A percentile compares a stretch with the other conserved stretches of the same genome.
These are phyloP conservation scores for Helostoma temminkii DNA, from an alignment of 2,797 vertebrate species.

Conservation along the genomic window DNA sequence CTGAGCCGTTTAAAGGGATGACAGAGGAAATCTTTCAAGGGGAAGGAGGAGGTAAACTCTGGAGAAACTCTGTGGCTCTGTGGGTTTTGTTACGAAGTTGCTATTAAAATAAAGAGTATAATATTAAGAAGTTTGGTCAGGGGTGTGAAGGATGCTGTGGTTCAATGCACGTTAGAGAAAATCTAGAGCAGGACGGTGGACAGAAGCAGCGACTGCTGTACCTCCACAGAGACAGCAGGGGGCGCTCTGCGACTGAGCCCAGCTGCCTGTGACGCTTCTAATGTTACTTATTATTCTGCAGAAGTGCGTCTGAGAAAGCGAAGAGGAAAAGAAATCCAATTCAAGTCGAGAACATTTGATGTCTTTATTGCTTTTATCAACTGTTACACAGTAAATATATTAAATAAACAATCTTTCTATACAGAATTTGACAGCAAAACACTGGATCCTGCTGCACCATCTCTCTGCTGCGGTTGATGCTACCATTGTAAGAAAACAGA, in stretches of 20 bases:
- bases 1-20: constrained; percentile 85
- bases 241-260: constrained; percentile 27
- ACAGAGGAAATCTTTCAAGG: constrained; percentile 73
- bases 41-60: constrained; percentile 55
- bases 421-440: constrained; percentile 34
- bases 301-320: not conserved
- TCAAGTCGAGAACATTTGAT: constrained; percentile 29
- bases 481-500: constrained; percentile 11
- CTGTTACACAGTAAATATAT: constrained; percentile 46
- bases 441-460: not conserved
- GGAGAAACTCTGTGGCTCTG: constrained; percentile 6
- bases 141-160: not conserved
- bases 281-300: not conserved
- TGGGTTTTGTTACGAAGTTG: not conserved
- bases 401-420: constrained; percentile 50
- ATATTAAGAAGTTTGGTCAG: not conserved
- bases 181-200: constrained; percentile 57
- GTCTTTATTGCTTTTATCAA: constrained; percentile 61
- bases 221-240: not conserved
- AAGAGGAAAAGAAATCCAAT: not conserved
- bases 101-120: rapidly evolving
- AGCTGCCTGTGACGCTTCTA: not conserved
- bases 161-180: not conserved
- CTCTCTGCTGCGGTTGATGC: not conserved
- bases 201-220: constrained; percentile 45